These are phyloP conservation scores for Agelas oroides DNA, from an alignment of 37 sponge, comb jelly and placozoan species.

Conservation along the genomic window DNA sequence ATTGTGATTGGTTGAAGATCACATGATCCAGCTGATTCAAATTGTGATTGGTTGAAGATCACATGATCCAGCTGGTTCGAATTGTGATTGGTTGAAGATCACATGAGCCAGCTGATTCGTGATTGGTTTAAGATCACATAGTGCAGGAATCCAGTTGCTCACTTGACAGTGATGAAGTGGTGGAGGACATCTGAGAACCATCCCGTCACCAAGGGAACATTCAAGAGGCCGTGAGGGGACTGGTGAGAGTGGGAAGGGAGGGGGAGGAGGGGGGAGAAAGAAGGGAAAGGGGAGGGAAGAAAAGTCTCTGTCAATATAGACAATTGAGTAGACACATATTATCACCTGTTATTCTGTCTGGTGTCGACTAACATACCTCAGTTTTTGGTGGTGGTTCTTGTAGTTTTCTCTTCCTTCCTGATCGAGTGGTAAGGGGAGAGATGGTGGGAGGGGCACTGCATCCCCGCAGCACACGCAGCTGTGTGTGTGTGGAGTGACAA, in stretches of 20 bases:
- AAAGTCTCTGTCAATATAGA: no score
- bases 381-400: not conserved
- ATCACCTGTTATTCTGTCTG: no score
- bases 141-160: not conserved
- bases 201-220: constrained; percentile 56
- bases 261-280: not conserved
- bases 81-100: not conserved
- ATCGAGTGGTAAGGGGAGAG: constrained; percentile 61
- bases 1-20: not conserved
- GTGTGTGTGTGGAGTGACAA: not conserved
- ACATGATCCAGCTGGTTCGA: not conserved
- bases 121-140: not conserved
- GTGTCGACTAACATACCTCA: no score
- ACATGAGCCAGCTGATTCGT: not conserved
- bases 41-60: not conserved
- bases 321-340: no score
- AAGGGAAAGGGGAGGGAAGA: no score
- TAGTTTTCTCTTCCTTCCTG: constrained; percentile 48
- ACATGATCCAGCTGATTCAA: no score
- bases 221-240: constrained; percentile 1
- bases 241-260: not conserved
- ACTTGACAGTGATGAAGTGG: constrained; percentile 46
- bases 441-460: constrained; percentile 17
- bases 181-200: constrained; percentile 50
- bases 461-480: constrained; percentile 29